These are phyloP conservation scores for Agonopterix heracliana DNA, from an alignment of 2,888 invertebrate species.

Conservation along the genomic window DNA sequence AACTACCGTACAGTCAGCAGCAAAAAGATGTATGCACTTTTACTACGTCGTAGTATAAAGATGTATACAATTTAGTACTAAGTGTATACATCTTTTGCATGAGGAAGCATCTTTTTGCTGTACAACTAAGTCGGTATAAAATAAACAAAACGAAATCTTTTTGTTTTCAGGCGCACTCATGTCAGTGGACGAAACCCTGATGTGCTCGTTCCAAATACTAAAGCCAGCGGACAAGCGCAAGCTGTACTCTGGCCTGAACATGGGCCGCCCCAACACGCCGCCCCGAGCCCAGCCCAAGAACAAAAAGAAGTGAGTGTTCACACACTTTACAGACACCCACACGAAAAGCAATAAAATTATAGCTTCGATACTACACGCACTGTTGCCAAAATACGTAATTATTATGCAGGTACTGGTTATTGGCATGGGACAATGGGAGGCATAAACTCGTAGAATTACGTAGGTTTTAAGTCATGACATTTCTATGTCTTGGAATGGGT, in stretches of 20 bases:
- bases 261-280: slow-evolving; percentile 98
- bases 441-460: not conserved
- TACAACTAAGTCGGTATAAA: no score
- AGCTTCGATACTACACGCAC: not conserved
- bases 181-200: slow-evolving; percentile 99
- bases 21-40: no score
- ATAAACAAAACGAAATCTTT: not conserved
- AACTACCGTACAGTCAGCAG: no score
- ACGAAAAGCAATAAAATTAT: not conserved
- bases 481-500: not conserved
- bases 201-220: slow-evolving; percentile 99
- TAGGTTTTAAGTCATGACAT: not conserved
- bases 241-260: slow-evolving; percentile 93
- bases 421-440: not conserved
- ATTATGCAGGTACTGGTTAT: not conserved
- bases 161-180: slow-evolving; percentile 88
- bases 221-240: slow-evolving; percentile 99
- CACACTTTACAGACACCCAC: not conserved
- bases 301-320: slow-evolving; percentile 91
- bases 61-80: no score
- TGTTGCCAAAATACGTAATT: not conserved
- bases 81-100: no score
- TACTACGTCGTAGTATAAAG: no score
- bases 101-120: no score
- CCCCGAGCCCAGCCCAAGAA: slow-evolving; percentile 95